Evolutionary conservation across 2,888 invertebrate species (phyloP).

Genomic region (Hesperia comma): DNA sequence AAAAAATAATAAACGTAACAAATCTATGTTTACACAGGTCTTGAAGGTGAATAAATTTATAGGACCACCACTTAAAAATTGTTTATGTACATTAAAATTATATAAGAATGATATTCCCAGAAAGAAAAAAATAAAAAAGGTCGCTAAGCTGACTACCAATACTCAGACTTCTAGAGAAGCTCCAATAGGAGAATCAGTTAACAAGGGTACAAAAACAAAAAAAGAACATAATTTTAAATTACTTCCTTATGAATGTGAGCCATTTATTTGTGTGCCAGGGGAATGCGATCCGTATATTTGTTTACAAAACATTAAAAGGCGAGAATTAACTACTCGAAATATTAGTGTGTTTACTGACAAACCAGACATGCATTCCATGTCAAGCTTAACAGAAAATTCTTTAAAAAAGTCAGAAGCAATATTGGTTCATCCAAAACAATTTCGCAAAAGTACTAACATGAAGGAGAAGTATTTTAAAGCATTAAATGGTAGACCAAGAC

Average conservation of each 20-base stretch:
- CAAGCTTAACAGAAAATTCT: constrained; percentile 36
- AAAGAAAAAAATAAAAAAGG: not conserved
- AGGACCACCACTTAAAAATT: constrained; percentile 47
- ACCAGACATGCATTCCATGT: constrained; percentile 9
- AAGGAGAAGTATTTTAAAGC: constrained; percentile 19
- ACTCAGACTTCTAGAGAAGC: constrained; percentile 16
- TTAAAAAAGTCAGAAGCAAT: constrained; percentile 19
- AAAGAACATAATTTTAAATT: constrained; percentile 13
- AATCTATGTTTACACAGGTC: not conserved
- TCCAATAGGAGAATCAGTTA: not conserved
- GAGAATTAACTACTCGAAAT: constrained; percentile 37
- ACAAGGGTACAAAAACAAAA: constrained; percentile 22
- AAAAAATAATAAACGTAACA: not conserved
- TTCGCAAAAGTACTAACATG: constrained; percentile 14
- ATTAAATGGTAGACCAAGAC: not conserved
- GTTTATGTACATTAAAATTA: constrained; percentile 48
- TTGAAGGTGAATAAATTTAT: constrained; percentile 39
- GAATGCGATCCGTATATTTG: constrained; percentile 47
- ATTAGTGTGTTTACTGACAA: constrained; percentile 23
- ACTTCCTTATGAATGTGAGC: constrained; percentile 45
- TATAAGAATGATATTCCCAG: constrained; percentile 27
- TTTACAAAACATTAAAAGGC: constrained; percentile 48
- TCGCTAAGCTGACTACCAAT: not conserved
- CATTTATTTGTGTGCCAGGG: constrained; percentile 40
- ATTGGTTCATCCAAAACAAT: constrained; percentile 17